Evolutionary conservation across 2,113 vertebrate species (phyloP).

Genomic region (Ahaetulla prasina): DNA sequence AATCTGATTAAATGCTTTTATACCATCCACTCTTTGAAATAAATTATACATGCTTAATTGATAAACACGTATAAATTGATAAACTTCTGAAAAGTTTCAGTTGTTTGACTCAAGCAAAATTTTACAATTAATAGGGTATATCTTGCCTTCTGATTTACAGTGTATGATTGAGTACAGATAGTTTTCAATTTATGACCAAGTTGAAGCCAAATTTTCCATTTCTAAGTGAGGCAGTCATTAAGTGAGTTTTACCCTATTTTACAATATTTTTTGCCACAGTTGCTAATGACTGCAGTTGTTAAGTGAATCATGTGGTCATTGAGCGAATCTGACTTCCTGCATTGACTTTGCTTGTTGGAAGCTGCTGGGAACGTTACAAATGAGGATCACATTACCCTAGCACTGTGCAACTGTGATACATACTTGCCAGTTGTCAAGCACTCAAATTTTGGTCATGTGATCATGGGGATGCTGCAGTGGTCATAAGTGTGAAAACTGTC

Average conservation of each 20-base stretch:
- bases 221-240: not conserved
- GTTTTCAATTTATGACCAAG: not conserved
- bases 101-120: not conserved
- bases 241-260: not conserved
- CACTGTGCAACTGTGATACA: not conserved
- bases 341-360: not conserved
- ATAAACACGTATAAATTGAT: not conserved
- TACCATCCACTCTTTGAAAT: not conserved
- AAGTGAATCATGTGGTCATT: no score
- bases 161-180: not conserved
- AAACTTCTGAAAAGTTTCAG: not conserved
- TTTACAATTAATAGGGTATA: not conserved
- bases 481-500: not conserved
- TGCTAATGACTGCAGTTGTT: not conserved
- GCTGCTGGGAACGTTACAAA: not conserved
- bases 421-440: not conserved
- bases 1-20: not conserved
- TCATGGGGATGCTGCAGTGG: not conserved
- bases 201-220: not conserved
- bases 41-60: no score
- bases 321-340: not conserved
- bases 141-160: not conserved
- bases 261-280: not conserved
- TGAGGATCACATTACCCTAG: not conserved
- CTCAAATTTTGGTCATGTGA: not conserved